Evolutionary conservation across 92 coral and sea anemone genomes (phyloP).

Genomic region (Micromussa lordhowensis): DNA sequence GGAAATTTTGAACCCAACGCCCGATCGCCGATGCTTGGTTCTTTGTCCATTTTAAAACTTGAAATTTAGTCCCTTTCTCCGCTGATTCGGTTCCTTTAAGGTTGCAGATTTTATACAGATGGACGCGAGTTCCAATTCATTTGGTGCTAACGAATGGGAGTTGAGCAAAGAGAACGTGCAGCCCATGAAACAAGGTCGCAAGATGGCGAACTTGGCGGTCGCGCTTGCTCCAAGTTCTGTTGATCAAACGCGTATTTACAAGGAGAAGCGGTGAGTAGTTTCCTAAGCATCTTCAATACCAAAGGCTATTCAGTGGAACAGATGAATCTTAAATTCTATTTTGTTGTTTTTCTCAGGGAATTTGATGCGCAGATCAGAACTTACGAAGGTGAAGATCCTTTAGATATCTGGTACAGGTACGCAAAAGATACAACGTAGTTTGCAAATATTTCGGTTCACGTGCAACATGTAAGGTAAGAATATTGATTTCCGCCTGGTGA

Average conservation of each 20-base stretch:
- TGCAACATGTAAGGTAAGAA: not conserved
- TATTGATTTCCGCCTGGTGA: not conserved
- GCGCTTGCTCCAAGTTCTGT: slow-evolving; percentile 86
- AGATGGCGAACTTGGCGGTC: slow-evolving; percentile 87
- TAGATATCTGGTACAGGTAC: slow-evolving; percentile 93
- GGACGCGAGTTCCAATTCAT: slow-evolving; percentile 67
- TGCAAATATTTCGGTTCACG: not conserved
- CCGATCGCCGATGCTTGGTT: no score
- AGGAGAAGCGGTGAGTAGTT: slow-evolving; percentile 88
- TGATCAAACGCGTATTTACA: slow-evolving; percentile 79
- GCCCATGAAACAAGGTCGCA: slow-evolving; percentile 94
- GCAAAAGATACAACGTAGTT: not conserved
- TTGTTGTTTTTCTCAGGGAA: slow-evolving; percentile 43
- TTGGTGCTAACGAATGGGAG: slow-evolving; percentile 91
- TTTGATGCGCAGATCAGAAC: slow-evolving; percentile 95
- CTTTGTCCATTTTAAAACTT: no score
- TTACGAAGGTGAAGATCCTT: slow-evolving; percentile 87
- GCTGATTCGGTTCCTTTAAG: slow-evolving; percentile 1
- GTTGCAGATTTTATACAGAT: slow-evolving; percentile 18
- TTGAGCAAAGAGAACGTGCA: slow-evolving; percentile 97
- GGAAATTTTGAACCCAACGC: slow-evolving; percentile 77
- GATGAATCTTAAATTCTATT: not conserved
- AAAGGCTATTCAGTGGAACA: not conserved
- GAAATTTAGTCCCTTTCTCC: no score
- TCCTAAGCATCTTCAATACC: not conserved